Base-by-base conservation (phyloP, 35 echinoderm and acorn worm species). In the Strongylocentrotus purpuratus region DNA sequence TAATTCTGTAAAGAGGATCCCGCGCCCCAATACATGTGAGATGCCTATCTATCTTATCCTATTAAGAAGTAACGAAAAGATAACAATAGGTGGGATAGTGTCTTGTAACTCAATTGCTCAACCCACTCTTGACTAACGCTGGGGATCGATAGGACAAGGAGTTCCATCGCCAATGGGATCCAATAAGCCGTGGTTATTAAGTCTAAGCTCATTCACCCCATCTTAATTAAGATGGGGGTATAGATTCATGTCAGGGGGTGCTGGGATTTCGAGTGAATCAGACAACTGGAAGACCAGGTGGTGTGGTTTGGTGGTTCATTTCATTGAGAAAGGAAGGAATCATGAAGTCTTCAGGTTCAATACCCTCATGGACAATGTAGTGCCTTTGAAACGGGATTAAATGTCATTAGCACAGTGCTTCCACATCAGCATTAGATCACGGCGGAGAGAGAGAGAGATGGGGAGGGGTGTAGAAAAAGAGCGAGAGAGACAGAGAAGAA, bases 21-120 rank as follows among this genome's bases (percentile, higher is more conserved):
- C 20, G 65, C 22, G 28, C 65, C 65, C 65, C 22, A n/a, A 78
- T n/a, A 78, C 65, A 78, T 4, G 65, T n/a, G 22, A 78, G 65
- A 78, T 8, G 20, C 65, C 65, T 28, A 22, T 28, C 65, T n/a
- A 78, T 78, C 65, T 78, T 78, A 78, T 78, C 65, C 65, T 78
- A 78, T 78, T 78, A 78, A 78, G 65, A 78, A 78, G 65, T 78
- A 78, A 78, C 65, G 65, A 78, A 78, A 78, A 78, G 65, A 78
- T n/a, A 78, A 78, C 65, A 78, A 78, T 78, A 28, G 65, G 65
- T 78, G 25, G 65, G 65, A 78, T 78, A 78, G 65, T 22, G 65
- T 78, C 15, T 78, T 78, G 65, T 78, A 78, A 25, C 65, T 78
- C 65, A 78, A 78, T 78, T 78, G 65, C 65, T 31, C 65, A 22